These are phyloP conservation scores for Iselma pallidipennis DNA, from an alignment of 2,888 invertebrate species.

Conservation along the genomic window DNA sequence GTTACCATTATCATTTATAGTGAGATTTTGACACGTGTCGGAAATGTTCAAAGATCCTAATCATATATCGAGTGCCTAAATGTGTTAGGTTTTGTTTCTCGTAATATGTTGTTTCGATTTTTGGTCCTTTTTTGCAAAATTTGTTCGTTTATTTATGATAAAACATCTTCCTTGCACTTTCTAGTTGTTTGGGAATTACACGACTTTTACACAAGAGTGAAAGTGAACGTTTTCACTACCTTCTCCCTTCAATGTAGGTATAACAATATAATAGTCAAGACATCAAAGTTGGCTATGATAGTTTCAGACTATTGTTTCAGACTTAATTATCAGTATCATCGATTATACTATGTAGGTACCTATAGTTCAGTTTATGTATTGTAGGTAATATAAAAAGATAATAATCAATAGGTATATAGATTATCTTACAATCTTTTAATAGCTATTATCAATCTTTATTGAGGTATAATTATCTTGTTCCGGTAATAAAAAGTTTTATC, in stretches of 20 bases:
- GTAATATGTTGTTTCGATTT: too few relatives aligned
- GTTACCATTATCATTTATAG: constrained; percentile 32
- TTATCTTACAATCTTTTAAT: too few relatives aligned
- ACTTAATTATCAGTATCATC: not conserved
- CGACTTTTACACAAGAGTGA: not conserved
- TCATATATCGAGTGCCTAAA: constrained; percentile 1
- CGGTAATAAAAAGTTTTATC: too few relatives aligned
- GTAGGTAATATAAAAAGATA: too few relatives aligned
- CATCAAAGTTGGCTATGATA: not conserved
- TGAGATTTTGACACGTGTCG: constrained; percentile 35
- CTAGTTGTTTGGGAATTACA: too few relatives aligned
- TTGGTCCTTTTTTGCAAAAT: not conserved
- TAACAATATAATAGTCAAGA: not conserved
- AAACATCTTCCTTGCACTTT: too few relatives aligned
- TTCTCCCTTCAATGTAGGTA: too few relatives aligned
- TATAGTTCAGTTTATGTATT: too few relatives aligned
- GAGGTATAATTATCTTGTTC: too few relatives aligned
- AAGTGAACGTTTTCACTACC: not conserved
- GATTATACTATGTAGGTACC: too few relatives aligned
- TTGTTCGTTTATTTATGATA: not conserved
- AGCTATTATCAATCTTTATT: too few relatives aligned
- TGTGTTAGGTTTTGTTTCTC: too few relatives aligned
- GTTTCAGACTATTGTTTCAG: not conserved
- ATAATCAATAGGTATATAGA: not conserved
- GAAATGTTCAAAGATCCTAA: constrained; percentile 23